A percentile compares a stretch with the other conserved stretches of the same genome.
Conservation (phyloP, 1,140 invertebrate species). For the Apis laboriosa region DNA sequence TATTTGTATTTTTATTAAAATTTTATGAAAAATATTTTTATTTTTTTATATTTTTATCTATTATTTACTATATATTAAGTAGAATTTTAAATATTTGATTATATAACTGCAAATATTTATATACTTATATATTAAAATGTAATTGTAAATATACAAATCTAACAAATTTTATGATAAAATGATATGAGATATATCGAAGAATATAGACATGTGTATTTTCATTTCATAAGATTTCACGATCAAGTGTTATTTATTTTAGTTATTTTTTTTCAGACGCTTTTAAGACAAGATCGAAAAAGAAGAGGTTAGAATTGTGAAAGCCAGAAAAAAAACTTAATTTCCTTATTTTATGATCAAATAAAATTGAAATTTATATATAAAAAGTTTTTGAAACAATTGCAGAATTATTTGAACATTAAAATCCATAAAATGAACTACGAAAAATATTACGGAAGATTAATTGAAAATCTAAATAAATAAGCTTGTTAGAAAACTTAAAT, state of each 20-base stretch:
- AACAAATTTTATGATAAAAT: neutral
- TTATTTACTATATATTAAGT: no score
- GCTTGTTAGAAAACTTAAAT: no score
- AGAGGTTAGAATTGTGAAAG: neutral
- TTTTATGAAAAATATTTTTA: no score
- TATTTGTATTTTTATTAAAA: no score
- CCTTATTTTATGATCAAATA: conserved; percentile 70
- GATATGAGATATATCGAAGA: neutral
- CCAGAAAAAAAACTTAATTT: conserved; percentile 55
- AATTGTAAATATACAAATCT: neutral
- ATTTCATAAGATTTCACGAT: conserved; percentile 71
- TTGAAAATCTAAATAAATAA: neutral
- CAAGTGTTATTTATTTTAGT: conserved; percentile 70
- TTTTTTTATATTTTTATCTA: no score
- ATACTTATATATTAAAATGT: neutral
- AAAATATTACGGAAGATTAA: neutral
- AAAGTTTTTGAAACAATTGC: neutral
- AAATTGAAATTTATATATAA: conserved; percentile 48
- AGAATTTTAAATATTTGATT: neutral
- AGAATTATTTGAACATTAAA: neutral
- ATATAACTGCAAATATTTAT: neutral
- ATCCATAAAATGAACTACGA: neutral
- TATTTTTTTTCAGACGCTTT: conserved; percentile 65
- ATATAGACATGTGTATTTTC: conserved; percentile 74
- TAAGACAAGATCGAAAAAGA: conserved; percentile 37